Percentiles rank a stretch among this genome's conserved stretches.
Conservation (phyloP, 2,888 invertebrate species). For the Elysia crispata region DNA sequence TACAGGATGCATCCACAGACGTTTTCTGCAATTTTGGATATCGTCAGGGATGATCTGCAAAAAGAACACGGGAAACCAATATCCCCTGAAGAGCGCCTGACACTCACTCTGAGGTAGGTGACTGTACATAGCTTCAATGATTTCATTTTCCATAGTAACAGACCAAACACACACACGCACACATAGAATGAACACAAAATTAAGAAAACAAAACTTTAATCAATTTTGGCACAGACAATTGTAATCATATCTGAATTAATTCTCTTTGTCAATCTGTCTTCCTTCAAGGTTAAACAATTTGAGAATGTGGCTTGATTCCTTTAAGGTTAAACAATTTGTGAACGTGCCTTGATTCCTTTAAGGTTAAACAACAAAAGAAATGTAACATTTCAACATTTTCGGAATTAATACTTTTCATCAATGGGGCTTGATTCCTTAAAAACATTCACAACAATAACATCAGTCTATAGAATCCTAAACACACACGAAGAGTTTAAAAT, state of each 20-base stretch:
- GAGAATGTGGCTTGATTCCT: no score
- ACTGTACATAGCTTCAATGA: neutral
- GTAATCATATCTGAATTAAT: neutral
- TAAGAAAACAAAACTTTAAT: neutral
- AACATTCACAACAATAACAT: neutral
- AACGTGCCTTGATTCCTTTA: neutral
- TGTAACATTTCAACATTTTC: neutral
- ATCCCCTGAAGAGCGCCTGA: slow-evolving; percentile 1
- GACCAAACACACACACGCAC: neutral
- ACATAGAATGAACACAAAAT: neutral
- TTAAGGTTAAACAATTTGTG: no score
- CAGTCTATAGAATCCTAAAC: neutral
- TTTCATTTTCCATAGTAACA: neutral
- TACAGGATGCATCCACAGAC: slow-evolving; percentile 1
- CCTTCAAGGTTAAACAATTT: no score
- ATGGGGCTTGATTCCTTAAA: no score
- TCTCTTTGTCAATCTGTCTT: no score
- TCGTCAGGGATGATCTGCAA: neutral
- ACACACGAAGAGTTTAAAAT: neutral
- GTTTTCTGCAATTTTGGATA: neutral
- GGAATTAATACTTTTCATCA: no score
- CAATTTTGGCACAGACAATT: neutral
- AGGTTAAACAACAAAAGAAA: neutral
- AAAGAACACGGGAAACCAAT: neutral
- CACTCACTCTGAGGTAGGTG: slow-evolving; percentile 9